Evolutionary conservation across 2,797 vertebrate species (phyloP).

Genomic region (Schizopygopsis pylzovi): DNA sequence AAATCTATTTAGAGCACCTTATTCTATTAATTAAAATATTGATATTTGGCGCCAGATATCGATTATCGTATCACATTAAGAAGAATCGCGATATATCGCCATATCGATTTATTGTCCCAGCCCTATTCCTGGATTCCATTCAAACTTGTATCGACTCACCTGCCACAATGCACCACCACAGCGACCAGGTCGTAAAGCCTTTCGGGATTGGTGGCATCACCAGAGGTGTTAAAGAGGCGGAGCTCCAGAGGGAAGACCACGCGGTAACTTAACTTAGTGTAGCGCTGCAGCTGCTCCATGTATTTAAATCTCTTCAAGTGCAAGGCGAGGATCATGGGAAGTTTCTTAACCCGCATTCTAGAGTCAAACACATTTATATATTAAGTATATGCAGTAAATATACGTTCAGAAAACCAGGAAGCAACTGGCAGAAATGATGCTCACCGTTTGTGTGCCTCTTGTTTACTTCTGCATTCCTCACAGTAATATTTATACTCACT

Average conservation of each 20-base stretch:
- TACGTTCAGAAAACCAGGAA: background rate
- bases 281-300: constrained; percentile 90
- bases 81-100: too few species aligned
- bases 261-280: constrained; percentile 88
- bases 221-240: constrained; percentile 89
- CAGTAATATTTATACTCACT: constrained; percentile 92
- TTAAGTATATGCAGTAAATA: background rate
- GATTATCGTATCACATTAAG: too few species aligned
- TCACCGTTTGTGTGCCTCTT: constrained; percentile 90
- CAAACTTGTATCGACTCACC: constrained; percentile 67
- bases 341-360: constrained; percentile 81
- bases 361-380: constrained; percentile 1
- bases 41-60: too few species aligned
- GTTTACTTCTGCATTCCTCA: constrained; percentile 90
- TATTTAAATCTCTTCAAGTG: constrained; percentile 91
- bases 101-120: too few species aligned
- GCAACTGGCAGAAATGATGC: constrained; percentile 32
- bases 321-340: constrained; percentile 90
- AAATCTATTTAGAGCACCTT: too few species aligned
- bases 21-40: too few species aligned
- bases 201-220: constrained; percentile 86
- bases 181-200: constrained; percentile 89
- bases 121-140: background rate
- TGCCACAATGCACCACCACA: constrained; percentile 89
- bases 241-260: constrained; percentile 89